Percentiles rank a stretch among this genome's conserved stretches.
These are phyloP conservation scores for Meriones psammophilus DNA, from an alignment of 2,797 vertebrate species.

Conservation along the genomic window DNA sequence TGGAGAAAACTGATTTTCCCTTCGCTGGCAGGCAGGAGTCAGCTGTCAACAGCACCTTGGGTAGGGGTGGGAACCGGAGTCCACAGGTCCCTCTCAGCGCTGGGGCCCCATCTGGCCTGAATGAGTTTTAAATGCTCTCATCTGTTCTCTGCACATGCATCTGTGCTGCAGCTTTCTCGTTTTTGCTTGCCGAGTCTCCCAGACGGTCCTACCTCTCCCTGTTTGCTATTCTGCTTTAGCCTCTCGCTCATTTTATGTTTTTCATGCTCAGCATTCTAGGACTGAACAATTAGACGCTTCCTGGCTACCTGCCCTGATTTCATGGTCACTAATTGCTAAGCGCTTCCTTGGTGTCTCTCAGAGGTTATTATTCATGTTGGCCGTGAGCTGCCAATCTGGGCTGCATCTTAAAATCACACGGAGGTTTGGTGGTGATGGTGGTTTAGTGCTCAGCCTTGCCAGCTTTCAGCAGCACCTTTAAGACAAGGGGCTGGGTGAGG, in stretches of 20 bases:
- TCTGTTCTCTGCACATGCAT: too few species aligned
- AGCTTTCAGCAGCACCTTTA: not conserved
- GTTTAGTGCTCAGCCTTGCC: not conserved
- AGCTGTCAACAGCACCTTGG: not conserved
- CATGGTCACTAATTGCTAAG: not conserved
- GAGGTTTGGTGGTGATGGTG: not conserved
- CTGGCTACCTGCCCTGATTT: not conserved
- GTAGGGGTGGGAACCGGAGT: too few species aligned
- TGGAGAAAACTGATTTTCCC: not conserved
- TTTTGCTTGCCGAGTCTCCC: fast-evolving
- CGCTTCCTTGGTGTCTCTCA: not conserved
- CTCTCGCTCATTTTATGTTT: not conserved
- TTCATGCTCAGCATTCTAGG: not conserved
- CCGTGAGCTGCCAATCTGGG: not conserved
- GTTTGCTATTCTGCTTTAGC: not conserved
- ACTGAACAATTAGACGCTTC: not conserved
- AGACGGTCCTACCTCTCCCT: not conserved
- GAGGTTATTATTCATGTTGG: conserved; percentile 16
- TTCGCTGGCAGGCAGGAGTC: not conserved
- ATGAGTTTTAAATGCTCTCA: not conserved
- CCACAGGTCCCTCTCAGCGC: not conserved
- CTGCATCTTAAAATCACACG: not conserved
- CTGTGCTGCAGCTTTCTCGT: not conserved
- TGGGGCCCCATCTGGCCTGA: not conserved
- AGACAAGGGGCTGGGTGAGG: not conserved